These are phyloP conservation scores for Octopus bimaculoides DNA, from an alignment of 1,140 invertebrate species.

Conservation along the genomic window DNA sequence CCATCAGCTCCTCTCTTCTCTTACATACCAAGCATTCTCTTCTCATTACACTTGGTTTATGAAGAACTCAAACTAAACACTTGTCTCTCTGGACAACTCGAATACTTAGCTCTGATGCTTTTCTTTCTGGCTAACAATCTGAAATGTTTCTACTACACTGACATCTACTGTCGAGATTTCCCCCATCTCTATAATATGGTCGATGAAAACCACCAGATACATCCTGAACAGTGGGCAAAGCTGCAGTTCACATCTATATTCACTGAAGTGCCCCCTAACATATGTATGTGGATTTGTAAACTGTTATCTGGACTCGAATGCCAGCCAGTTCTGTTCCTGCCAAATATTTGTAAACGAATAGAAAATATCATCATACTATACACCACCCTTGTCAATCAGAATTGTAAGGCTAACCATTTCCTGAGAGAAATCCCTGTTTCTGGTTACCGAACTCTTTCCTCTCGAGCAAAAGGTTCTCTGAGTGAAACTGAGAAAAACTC, in stretches of 20 bases:
- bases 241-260: slow-evolving; percentile 67
- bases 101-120: slow-evolving; percentile 70
- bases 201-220: slow-evolving; percentile 44
- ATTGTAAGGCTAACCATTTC: background rate
- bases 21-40: slow-evolving; percentile 73
- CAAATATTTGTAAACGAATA: slow-evolving; percentile 66
- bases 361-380: slow-evolving; percentile 58
- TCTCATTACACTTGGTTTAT: slow-evolving; percentile 82
- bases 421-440: background rate
- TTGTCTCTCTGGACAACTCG: slow-evolving; percentile 68
- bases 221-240: slow-evolving; percentile 61
- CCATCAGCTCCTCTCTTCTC: slow-evolving; percentile 70
- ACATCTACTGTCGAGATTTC: slow-evolving; percentile 85
- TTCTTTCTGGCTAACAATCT: slow-evolving; percentile 78
- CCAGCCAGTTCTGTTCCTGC: slow-evolving; percentile 68
- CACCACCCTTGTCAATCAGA: slow-evolving; percentile 4
- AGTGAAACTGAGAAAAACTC: background rate
- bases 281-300: slow-evolving; percentile 71
- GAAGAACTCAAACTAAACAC: slow-evolving; percentile 86
- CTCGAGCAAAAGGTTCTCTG: background rate
- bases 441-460: background rate
- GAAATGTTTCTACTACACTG: slow-evolving; percentile 68
- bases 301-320: slow-evolving; percentile 61
- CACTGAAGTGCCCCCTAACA: slow-evolving; percentile 63
- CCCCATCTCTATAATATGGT: slow-evolving; percentile 63